A percentile compares a stretch with the other conserved stretches of the same genome.
Conservation (phyloP, 1,140 invertebrate genomes). For the Chionoecetes opilio region DNA sequence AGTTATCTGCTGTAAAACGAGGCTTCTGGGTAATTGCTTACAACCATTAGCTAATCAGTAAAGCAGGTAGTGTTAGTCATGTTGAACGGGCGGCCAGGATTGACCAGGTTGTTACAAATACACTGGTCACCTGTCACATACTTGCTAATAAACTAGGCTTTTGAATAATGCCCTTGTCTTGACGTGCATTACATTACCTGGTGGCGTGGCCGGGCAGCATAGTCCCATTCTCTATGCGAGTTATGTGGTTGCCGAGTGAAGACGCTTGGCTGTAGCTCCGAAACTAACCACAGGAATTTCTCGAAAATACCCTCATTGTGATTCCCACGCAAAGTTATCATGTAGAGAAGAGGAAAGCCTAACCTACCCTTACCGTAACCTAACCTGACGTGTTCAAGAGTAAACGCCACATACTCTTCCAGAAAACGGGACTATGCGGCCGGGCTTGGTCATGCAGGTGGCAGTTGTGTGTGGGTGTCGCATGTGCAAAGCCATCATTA, state of each 20-base stretch:
- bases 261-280: too few relatives aligned
- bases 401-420: too few relatives aligned
- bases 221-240: too few relatives aligned
- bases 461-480: neutral
- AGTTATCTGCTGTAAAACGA: conserved; percentile 64
- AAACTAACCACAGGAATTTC: too few relatives aligned
- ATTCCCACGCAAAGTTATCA: too few relatives aligned
- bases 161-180: conserved; percentile 46
- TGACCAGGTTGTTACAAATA: conserved; percentile 34
- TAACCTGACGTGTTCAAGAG: too few relatives aligned
- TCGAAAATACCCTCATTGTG: too few relatives aligned
- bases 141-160: conserved; percentile 31
- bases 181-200: conserved; percentile 43
- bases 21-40: conserved; percentile 59
- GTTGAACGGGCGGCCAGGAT: neutral
- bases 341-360: too few relatives aligned
- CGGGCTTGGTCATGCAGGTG: neutral
- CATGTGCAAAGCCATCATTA: neutral
- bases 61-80: conserved; percentile 43
- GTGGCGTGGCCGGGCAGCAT: neutral
- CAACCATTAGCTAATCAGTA: conserved; percentile 33
- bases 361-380: too few relatives aligned
- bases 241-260: too few relatives aligned
- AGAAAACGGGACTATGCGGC: too few relatives aligned
- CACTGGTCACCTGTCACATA: conserved; percentile 46